Evolutionary conservation across 2,113 vertebrate genomes (phyloP).

Genomic region (Piprites chloris): DNA sequence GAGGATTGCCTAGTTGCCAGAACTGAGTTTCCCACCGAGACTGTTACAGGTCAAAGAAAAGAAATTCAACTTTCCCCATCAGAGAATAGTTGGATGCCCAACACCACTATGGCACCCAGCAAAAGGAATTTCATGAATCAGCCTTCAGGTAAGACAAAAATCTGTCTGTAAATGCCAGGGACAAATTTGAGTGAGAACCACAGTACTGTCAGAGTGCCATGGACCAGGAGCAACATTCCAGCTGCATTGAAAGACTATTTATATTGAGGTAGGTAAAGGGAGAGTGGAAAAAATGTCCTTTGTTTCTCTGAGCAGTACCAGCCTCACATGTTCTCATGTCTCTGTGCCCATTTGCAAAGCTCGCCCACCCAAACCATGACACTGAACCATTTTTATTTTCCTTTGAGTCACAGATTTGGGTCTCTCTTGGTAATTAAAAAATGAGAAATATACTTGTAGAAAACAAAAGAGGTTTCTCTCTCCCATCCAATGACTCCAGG

Average conservation of each 20-base stretch:
- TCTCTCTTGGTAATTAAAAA: background rate
- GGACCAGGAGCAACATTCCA: background rate
- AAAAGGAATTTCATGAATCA: background rate
- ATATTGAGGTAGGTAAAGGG: background rate
- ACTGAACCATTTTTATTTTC: background rate
- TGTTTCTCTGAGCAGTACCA: background rate
- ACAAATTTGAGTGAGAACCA: background rate
- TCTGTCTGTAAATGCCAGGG: background rate
- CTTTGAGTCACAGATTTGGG: background rate
- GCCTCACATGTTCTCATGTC: background rate
- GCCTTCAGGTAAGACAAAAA: background rate
- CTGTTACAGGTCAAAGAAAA: background rate
- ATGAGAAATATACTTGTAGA: background rate
- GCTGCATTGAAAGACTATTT: background rate
- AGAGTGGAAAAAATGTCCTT: background rate
- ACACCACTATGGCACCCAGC: too few relatives aligned
- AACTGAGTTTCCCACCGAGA: background rate
- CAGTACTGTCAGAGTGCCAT: background rate
- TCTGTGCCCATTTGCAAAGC: background rate
- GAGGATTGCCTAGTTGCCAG: background rate
- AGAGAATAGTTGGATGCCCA: background rate
- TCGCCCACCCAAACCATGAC: background rate
- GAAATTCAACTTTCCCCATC: background rate
- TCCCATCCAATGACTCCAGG: background rate
- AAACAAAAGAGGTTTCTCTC: background rate